A percentile compares a stretch with the other conserved stretches of the same genome.
Evolutionary conservation across 2,113 vertebrate species (phyloP).

Genomic region (Chroicocephalus ridibundus): DNA sequence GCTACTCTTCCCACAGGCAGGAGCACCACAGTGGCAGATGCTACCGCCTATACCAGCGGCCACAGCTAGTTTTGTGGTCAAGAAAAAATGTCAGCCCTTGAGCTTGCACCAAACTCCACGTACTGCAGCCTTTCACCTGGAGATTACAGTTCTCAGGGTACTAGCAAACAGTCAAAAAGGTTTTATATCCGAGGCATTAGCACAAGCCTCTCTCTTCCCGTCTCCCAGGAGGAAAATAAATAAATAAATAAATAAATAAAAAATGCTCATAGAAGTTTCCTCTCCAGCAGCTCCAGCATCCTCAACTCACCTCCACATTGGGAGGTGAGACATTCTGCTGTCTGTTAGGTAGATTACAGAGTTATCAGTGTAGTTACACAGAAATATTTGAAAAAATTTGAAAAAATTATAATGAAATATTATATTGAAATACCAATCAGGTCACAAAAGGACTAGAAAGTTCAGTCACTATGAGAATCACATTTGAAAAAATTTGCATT

Average conservation of each 20-base stretch:
- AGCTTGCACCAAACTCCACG: background rate
- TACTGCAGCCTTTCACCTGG: background rate
- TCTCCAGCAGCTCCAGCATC: background rate
- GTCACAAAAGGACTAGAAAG: background rate
- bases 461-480: background rate
- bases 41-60: background rate
- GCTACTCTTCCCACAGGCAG: background rate
- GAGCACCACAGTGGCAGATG: background rate
- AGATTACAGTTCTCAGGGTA: background rate
- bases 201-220: background rate
- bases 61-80: background rate
- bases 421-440: background rate
- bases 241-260: background rate
- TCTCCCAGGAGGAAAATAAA: background rate
- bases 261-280: background rate
- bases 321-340: background rate
- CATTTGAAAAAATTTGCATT: background rate
- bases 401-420: background rate
- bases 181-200: background rate
- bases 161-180: background rate
- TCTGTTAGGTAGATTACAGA: background rate
- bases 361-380: background rate
- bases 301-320: background rate
- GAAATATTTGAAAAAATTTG: background rate
- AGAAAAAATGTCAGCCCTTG: background rate